Percentiles rank a stretch among this genome's conserved stretches.
Conservation (phyloP, 2,888 invertebrate genomes). For the Brassicogethes aeneus region DNA sequence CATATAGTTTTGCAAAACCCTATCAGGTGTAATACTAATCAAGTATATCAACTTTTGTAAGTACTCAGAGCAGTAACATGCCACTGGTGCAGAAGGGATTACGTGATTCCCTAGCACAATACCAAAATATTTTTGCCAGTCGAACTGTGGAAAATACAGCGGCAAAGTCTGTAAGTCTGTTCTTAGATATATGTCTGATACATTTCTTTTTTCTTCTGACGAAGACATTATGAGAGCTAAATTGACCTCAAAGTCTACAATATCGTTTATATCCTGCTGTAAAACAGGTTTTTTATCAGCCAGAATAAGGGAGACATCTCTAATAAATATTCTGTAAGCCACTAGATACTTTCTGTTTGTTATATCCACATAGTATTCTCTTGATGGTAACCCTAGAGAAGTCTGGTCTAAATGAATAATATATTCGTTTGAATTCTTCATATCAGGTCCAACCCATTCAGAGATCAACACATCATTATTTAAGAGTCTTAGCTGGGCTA, state of each 20-base stretch:
- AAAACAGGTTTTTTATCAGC: constrained; percentile 60
- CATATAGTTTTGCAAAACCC: constrained; percentile 43
- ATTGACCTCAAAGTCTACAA: constrained; percentile 72
- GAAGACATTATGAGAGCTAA: constrained; percentile 68
- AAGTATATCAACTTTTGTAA: constrained; percentile 56
- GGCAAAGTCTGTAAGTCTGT: constrained; percentile 65
- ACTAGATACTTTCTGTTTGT: constrained; percentile 56
- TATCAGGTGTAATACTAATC: constrained; percentile 49
- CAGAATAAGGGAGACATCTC: constrained; percentile 61
- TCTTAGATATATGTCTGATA: constrained; percentile 71
- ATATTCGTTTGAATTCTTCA: constrained; percentile 85
- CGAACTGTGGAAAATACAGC: constrained; percentile 57
- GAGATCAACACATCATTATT: constrained; percentile 82
- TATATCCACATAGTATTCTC: constrained; percentile 66
- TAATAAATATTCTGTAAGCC: constrained; percentile 74
- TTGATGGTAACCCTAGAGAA: constrained; percentile 64
- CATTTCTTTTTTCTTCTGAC: constrained; percentile 71
- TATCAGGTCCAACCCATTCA: constrained; percentile 87
- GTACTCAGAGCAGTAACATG: constrained; percentile 65
- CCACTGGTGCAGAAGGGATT: constrained; percentile 55
- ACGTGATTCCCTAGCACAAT: constrained; percentile 58
- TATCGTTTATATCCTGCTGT: constrained; percentile 54
- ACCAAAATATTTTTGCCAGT: constrained; percentile 63
- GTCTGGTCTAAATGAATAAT: constrained; percentile 88
- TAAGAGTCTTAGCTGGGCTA: constrained; percentile 65